Evolutionary conservation across 2,797 vertebrate genomes (phyloP).

Genomic region (Gambusia yucatana): DNA sequence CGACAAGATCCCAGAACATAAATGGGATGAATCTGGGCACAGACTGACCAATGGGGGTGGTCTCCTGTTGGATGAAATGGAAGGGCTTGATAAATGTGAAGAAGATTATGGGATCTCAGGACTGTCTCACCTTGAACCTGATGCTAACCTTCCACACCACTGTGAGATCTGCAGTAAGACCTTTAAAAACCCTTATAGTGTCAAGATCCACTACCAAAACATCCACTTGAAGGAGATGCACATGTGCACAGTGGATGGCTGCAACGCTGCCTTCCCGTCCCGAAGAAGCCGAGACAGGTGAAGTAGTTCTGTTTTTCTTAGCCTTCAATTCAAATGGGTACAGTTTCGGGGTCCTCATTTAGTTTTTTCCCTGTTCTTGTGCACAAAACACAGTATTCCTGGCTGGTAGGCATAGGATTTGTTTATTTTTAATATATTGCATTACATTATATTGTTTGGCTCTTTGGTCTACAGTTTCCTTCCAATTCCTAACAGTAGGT

Average conservation of each 20-base stretch:
- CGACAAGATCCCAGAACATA: conserved; percentile 74
- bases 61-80: conserved; percentile 74
- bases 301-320: conserved; percentile 75
- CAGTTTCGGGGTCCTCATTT: neutral
- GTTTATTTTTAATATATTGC: neutral
- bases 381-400: neutral
- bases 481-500: neutral
- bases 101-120: conserved; percentile 76
- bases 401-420: neutral
- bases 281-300: conserved; percentile 97
- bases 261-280: conserved; percentile 91
- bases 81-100: conserved; percentile 74
- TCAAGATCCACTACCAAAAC: conserved; percentile 95
- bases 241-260: conserved; percentile 92
- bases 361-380: neutral
- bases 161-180: conserved; percentile 95
- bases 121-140: conserved; percentile 73
- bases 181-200: conserved; percentile 93
- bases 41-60: conserved; percentile 77
- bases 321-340: neutral
- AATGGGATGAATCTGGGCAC: conserved; percentile 80
- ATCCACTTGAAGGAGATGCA: conserved; percentile 93
- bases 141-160: conserved; percentile 84
- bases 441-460: neutral
- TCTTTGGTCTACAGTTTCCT: neutral